Conservation (phyloP, 2,797 vertebrate genomes). For the Babyrousa celebensis region DNA sequence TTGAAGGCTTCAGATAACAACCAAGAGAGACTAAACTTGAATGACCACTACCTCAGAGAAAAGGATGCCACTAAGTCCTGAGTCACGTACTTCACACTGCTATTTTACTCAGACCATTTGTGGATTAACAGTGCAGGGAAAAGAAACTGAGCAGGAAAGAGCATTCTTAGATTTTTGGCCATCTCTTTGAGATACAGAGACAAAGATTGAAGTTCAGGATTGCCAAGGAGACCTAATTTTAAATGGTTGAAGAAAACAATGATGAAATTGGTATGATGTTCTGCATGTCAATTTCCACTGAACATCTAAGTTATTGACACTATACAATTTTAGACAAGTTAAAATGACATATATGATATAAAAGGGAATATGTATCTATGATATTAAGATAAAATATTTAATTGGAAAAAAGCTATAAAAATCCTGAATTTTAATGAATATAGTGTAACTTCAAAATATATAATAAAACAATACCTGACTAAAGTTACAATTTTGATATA, state of each 20-base stretch:
- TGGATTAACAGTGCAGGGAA: background rate
- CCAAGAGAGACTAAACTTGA: background rate
- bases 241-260: background rate
- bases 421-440: background rate
- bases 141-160: background rate
- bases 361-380: background rate
- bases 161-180: background rate
- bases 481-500: background rate
- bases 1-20: background rate
- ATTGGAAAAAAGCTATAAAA: background rate
- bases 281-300: background rate
- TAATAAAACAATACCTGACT: background rate
- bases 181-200: background rate
- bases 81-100: background rate
- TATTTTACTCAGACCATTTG: background rate
- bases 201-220: background rate
- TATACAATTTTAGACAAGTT: background rate
- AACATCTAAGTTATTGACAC: background rate
- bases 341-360: background rate
- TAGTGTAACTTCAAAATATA: slow-evolving; percentile 2
- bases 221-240: background rate
- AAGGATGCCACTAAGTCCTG: background rate
- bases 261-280: background rate
- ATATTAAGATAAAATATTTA: background rate
- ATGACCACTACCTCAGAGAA: background rate